Conservation (phyloP, 2,888 invertebrate genomes). For the Acleris literana region DNA sequence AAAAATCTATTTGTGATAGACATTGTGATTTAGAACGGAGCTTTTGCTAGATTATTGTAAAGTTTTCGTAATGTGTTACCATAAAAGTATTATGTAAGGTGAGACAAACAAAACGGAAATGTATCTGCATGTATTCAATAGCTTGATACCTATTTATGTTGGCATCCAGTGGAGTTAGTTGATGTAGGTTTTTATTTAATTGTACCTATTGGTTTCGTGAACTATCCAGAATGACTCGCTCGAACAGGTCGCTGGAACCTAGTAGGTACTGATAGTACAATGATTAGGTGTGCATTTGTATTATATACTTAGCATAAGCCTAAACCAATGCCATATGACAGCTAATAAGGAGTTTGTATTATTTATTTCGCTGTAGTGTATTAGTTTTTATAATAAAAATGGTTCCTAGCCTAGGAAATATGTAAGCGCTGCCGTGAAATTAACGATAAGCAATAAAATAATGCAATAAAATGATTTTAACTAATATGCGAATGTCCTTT, state of each 20-base stretch:
- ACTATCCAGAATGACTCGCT: not conserved
- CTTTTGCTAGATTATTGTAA: slow-evolving; percentile 8
- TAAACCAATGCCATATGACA: slow-evolving; percentile 16
- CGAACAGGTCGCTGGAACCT: not conserved
- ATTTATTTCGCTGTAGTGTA: slow-evolving; percentile 26
- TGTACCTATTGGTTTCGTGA: not conserved
- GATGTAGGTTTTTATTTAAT: no score
- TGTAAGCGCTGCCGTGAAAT: slow-evolving; percentile 14
- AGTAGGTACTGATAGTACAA: slow-evolving; percentile 13
- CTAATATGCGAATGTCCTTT: slow-evolving; percentile 7
- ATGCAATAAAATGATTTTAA: slow-evolving; percentile 19
- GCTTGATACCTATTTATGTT: no score
- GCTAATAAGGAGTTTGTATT: slow-evolving; percentile 19
- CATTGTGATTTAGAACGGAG: slow-evolving; percentile 24
- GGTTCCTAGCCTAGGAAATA: slow-evolving; percentile 31
- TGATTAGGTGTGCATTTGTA: slow-evolving; percentile 28
- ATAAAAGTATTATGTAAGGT: not conserved
- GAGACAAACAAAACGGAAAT: no score
- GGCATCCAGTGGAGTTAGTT: no score
- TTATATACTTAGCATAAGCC: slow-evolving; percentile 10
- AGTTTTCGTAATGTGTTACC: slow-evolving; percentile 1
- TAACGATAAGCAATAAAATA: slow-evolving; percentile 27
- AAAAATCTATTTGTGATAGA: slow-evolving; percentile 29
- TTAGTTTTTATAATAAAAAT: slow-evolving; percentile 19
- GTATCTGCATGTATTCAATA: no score